A percentile compares a stretch with the other conserved stretches of the same genome.
These are phyloP conservation scores for Odocoileus hemionus DNA, from an alignment of 2,113 vertebrate genomes.

Conservation along the genomic window DNA sequence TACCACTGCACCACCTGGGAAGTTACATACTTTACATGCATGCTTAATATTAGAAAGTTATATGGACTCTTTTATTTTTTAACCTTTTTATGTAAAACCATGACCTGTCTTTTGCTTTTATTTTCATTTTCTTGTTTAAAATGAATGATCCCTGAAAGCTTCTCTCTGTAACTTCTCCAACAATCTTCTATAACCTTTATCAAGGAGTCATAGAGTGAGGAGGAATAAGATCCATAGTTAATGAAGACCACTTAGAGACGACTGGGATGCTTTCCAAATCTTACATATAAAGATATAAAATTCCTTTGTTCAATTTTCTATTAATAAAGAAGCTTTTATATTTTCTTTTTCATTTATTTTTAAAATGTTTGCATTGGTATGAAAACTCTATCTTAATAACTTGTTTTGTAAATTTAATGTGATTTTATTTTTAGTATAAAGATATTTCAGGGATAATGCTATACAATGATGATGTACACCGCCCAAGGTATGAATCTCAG, in stretches of 20 bases:
- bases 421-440: not conserved
- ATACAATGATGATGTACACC: not conserved
- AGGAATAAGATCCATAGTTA: not conserved
- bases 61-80: not conserved
- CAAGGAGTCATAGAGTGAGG: not conserved
- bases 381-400: not conserved
- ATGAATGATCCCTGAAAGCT: not conserved
- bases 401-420: not conserved
- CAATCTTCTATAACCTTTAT: not conserved
- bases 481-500: not conserved
- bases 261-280: not conserved
- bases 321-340: not conserved
- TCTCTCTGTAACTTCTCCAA: not conserved
- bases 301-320: not conserved
- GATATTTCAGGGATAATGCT: not conserved
- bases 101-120: not conserved
- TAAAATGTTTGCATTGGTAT: not conserved
- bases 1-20: not conserved
- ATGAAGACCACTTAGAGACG: not conserved
- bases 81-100: not conserved
- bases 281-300: not conserved
- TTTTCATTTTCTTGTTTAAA: not conserved
- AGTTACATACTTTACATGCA: not conserved
- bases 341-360: not conserved
- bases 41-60: not conserved